Conservation (phyloP, 2,797 vertebrate genomes). For the Malacoraja senta region DNA sequence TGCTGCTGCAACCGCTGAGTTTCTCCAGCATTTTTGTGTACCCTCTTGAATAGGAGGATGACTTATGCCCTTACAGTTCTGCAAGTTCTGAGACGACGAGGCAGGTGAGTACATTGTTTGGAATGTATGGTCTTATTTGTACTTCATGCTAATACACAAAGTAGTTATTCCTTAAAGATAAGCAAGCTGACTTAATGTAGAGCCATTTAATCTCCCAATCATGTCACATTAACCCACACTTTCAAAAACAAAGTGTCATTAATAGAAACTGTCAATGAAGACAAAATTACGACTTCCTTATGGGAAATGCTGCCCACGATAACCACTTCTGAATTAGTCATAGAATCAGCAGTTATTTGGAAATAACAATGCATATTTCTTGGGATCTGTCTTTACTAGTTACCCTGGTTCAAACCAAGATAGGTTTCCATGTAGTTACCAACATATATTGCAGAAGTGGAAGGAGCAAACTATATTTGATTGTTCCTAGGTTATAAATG, state of each 20-base stretch:
- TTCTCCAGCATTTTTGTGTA: too few relatives aligned
- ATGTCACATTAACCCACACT: not conserved
- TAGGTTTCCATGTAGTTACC: not conserved
- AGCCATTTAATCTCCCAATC: not conserved
- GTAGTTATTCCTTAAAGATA: not conserved
- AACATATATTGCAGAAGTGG: not conserved
- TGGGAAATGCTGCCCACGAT: not conserved
- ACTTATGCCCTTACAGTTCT: too few relatives aligned
- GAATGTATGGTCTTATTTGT: too few relatives aligned
- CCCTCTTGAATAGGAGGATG: too few relatives aligned
- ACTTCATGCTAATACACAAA: not conserved
- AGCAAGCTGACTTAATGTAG: not conserved
- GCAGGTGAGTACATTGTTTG: too few relatives aligned
- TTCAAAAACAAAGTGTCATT: not conserved
- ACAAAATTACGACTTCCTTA: not conserved
- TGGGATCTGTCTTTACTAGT: not conserved
- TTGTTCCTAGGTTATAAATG: not conserved
- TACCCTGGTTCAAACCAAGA: not conserved
- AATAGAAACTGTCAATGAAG: slow-evolving; percentile 18
- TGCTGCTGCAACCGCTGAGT: too few relatives aligned
- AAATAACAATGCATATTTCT: not conserved
- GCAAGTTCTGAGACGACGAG: too few relatives aligned
- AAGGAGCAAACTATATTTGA: not conserved
- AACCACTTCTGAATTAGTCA: not conserved
- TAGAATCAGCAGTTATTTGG: not conserved